A percentile compares a stretch with the other conserved stretches of the same genome.
These are phyloP conservation scores for Callinectes sapidus DNA, from an alignment of 2,888 invertebrate genomes.

Conservation along the genomic window DNA sequence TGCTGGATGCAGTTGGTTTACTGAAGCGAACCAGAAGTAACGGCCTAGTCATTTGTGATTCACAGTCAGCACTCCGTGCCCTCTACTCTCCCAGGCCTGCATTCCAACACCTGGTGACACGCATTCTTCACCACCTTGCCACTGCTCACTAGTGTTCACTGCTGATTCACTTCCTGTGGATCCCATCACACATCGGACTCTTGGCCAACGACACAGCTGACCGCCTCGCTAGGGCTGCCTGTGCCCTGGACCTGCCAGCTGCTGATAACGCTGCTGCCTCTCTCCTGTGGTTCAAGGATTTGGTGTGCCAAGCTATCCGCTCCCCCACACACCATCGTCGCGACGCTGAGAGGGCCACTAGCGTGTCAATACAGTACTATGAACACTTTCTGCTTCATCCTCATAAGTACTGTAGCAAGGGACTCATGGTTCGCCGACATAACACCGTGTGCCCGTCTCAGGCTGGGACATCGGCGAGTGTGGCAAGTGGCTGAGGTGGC, in stretches of 20 bases:
- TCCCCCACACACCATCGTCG: constrained; percentile 11
- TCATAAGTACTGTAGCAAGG: neutral
- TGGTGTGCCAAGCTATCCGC: neutral
- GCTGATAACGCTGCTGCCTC: constrained; percentile 32
- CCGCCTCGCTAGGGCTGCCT: too few species aligned
- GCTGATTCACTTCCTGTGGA: too few species aligned
- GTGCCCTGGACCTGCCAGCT: neutral
- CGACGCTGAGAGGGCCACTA: constrained; percentile 10
- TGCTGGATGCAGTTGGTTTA: too few species aligned
- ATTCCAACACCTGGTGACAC: constrained; percentile 9
- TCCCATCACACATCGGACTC: too few species aligned
- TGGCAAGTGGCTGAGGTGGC: constrained; percentile 25
- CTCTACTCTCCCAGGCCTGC: too few species aligned
- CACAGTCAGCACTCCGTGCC: too few species aligned
- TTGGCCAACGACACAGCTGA: too few species aligned
- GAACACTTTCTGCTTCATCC: neutral
- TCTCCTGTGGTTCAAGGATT: too few species aligned
- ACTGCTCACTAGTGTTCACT: constrained; percentile 40
- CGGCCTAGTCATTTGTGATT: too few species aligned
- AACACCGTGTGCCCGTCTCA: constrained; percentile 28
- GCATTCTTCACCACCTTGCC: neutral
- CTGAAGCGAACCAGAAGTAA: too few species aligned
- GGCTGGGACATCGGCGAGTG: constrained; percentile 3
- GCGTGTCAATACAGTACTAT: constrained; percentile 15
- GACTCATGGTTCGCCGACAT: constrained; percentile 38